Evolutionary conservation across 1,140 invertebrate species (phyloP).

Genomic region (Orius insidiosus): DNA sequence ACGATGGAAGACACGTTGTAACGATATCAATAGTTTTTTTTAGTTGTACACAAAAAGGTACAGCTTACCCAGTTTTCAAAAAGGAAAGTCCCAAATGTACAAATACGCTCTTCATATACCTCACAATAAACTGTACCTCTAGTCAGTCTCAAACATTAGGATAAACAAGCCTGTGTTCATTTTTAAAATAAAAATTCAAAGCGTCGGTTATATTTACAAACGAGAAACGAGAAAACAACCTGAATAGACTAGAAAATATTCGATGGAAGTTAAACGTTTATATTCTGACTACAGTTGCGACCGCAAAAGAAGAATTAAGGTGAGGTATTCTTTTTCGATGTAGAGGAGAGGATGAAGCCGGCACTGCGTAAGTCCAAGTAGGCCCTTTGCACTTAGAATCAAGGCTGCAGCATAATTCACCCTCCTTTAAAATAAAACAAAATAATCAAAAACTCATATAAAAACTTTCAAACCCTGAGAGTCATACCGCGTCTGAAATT

Average conservation of each 20-base stretch:
- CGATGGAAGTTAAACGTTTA: background rate
- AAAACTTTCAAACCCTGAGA: conserved; percentile 2
- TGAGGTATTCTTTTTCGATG: background rate
- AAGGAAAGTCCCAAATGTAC: too few relatives aligned
- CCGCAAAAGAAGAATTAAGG: conserved; percentile 9
- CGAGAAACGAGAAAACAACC: conserved; percentile 11
- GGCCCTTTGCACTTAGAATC: conserved; percentile 36
- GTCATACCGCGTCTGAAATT: background rate
- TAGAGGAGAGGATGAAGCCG: background rate
- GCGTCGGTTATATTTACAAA: conserved; percentile 1
- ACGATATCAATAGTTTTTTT: background rate
- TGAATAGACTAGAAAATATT: conserved; percentile 7
- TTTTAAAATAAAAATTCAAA: conserved; percentile 5
- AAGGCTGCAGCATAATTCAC: conserved; percentile 41
- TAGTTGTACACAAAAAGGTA: conserved; percentile 4
- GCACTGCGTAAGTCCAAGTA: background rate
- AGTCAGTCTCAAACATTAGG: conserved; percentile 15
- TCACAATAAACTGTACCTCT: conserved; percentile 9
- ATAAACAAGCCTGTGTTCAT: conserved; percentile 1
- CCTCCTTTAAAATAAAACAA: conserved; percentile 28
- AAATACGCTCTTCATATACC: background rate
- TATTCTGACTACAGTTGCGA: conserved; percentile 13
- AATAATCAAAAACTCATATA: background rate
- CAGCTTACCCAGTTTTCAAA: conserved; percentile 1
- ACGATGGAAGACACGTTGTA: background rate